A percentile compares a stretch with the other conserved stretches of the same genome.
These are phyloP conservation scores for Brienomyrus longianalis DNA, from an alignment of 2,113 vertebrate genomes.

Conservation along the genomic window DNA sequence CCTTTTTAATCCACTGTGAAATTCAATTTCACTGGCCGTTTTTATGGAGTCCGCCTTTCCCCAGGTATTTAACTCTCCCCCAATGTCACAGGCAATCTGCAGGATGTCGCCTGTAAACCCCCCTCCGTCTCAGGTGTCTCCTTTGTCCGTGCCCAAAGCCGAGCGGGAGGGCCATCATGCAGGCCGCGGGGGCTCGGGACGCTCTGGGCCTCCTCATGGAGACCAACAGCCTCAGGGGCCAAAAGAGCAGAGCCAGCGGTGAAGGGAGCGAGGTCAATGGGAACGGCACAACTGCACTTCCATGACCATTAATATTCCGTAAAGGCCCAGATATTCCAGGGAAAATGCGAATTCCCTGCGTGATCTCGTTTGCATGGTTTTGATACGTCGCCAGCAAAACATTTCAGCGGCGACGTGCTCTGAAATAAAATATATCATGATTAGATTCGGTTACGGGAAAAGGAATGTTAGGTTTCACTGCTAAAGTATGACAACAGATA, in stretches of 20 bases:
- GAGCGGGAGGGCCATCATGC: neutral
- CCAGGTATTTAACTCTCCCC: neutral
- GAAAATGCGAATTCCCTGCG: neutral
- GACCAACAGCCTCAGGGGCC: neutral
- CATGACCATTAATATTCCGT: neutral
- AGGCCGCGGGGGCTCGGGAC: neutral
- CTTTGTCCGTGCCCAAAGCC: neutral
- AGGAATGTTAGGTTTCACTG: neutral
- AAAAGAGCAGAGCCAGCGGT: neutral
- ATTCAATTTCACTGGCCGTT: constrained; percentile 56
- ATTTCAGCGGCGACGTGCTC: neutral
- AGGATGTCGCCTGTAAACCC: neutral
- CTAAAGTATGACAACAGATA: neutral
- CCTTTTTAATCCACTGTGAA: constrained; percentile 48
- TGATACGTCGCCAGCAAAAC: neutral
- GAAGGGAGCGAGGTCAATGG: neutral
- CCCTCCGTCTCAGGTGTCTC: neutral
- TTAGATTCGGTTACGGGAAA: neutral
- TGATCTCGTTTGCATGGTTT: neutral
- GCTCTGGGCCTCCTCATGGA: neutral
- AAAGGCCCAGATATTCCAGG: neutral
- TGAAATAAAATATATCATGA: neutral
- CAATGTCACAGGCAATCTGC: neutral
- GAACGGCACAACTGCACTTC: neutral
- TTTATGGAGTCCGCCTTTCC: neutral